A percentile compares a stretch with the other conserved stretches of the same genome.
phyloP scores from a whole-genome alignment of 2,888 invertebrate genomes.

The Noctua janthina region DNA sequence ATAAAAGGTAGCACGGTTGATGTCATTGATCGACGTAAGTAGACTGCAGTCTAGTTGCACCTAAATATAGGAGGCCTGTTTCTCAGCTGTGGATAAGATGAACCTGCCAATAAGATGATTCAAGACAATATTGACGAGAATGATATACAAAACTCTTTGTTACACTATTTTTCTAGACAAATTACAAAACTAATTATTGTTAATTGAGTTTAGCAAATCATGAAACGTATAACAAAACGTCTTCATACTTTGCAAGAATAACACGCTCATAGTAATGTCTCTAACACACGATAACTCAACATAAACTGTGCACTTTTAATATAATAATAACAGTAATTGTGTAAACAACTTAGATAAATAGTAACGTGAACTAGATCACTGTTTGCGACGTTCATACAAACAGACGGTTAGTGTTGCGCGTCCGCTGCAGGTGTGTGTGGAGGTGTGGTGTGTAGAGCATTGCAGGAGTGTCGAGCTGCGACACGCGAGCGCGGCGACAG shows the following conservation, averaged over 20 bases:
- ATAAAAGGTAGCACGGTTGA: neutral
- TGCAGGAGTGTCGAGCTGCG: slow-evolving; percentile 8
- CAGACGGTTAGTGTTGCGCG: neutral
- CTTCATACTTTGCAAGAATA: neutral
- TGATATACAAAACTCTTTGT: neutral
- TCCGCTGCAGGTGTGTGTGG: slow-evolving; percentile 17
- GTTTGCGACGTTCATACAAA: slow-evolving; percentile 17
- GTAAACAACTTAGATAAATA: neutral
- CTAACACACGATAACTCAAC: slow-evolving; percentile 50
- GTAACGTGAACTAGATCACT: neutral
- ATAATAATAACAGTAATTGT: neutral
- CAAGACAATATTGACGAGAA: neutral
- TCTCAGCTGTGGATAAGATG: neutral
- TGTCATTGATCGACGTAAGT: neutral
- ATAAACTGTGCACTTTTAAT: slow-evolving; percentile 7
- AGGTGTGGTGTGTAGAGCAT: slow-evolving; percentile 44
- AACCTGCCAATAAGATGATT: neutral
- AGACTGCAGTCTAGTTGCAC: neutral
- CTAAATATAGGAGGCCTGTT: neutral
- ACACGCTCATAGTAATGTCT: slow-evolving; percentile 21
- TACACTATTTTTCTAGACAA: neutral
- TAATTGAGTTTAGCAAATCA: neutral
- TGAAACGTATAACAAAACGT: neutral
- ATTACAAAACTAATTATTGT: slow-evolving; percentile 2
- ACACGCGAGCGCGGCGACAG: neutral